Conservation (phyloP, 2,113 vertebrate species). For the Carassius carassius region DNA sequence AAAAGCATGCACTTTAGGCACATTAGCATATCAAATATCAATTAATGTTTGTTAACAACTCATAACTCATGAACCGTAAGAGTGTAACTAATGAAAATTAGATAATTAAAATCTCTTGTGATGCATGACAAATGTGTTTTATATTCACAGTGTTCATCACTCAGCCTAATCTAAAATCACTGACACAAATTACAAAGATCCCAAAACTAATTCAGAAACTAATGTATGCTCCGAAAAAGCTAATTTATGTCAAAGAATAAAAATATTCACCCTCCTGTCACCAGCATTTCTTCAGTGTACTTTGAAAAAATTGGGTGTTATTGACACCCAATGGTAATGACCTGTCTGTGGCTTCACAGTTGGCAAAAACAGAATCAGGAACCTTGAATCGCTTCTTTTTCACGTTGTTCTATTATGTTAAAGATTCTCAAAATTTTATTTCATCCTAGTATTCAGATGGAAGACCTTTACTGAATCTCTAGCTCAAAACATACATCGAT, state of each 20-base stretch:
- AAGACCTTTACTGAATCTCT: not conserved
- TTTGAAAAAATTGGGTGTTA: not conserved
- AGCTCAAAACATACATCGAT: not conserved
- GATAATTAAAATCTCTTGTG: not conserved
- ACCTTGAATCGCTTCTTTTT: not conserved
- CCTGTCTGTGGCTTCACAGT: constrained; percentile 3
- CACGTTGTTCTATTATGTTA: not conserved
- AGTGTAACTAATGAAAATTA: not conserved
- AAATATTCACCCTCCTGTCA: not conserved
- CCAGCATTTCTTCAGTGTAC: not conserved
- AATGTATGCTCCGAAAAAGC: not conserved
- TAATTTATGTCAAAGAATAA: not conserved
- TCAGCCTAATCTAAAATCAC: not conserved
- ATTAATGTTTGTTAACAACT: not conserved
- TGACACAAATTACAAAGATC: no score
- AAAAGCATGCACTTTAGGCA: not conserved
- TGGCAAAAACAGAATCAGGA: not conserved
- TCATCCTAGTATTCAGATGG: not conserved
- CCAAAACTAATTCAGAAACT: no score
- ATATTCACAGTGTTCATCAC: not conserved
- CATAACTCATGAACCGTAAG: not conserved
- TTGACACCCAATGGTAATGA: not conserved
- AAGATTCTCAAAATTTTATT: not conserved
- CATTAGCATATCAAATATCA: not conserved
- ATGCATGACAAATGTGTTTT: constrained; percentile 7